Conservation (phyloP, 2,113 vertebrate genomes). For the Herpetotheres cachinnans region DNA sequence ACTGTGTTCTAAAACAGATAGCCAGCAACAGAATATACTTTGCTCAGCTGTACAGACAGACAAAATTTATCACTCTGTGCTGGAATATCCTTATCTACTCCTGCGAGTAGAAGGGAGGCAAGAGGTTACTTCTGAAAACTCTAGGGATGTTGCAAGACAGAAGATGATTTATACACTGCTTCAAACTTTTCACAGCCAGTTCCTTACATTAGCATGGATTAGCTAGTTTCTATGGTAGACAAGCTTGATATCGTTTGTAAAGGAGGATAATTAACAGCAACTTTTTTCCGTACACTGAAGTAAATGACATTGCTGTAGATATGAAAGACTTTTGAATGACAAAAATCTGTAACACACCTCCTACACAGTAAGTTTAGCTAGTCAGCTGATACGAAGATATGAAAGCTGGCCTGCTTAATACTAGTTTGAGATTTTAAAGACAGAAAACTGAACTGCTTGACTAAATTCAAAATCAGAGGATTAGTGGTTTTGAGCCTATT, state of each 20-base stretch:
- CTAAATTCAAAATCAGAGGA: background rate
- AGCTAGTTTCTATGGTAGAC: background rate
- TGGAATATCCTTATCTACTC: background rate
- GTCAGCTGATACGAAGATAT: conserved; percentile 9
- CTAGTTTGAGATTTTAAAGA: background rate
- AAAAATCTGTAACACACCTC: conserved; percentile 16
- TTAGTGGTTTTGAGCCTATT: background rate
- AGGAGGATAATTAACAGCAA: background rate
- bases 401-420: background rate
- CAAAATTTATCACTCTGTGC: background rate
- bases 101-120: background rate
- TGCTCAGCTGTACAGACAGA: background rate
- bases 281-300: background rate
- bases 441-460: background rate
- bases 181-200: background rate
- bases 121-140: background rate
- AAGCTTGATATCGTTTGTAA: background rate
- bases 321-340: conserved; percentile 27
- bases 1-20: background rate
- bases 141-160: background rate
- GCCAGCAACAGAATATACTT: background rate
- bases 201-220: background rate
- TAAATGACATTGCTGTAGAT: background rate
- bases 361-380: background rate
- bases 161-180: background rate